phyloP scores from a whole-genome alignment of 2,888 invertebrate species.

The Ethmia dodecea region DNA sequence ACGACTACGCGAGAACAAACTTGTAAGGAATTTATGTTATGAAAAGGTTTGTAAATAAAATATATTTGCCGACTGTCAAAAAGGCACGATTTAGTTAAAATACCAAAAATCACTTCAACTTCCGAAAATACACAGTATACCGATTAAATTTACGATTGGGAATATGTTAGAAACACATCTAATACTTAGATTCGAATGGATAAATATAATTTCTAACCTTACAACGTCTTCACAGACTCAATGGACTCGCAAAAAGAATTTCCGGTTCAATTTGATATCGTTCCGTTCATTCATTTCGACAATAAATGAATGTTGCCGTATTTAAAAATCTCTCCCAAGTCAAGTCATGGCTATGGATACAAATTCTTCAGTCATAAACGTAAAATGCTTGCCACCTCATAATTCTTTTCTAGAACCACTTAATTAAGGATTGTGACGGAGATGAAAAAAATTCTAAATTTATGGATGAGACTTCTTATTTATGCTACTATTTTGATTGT shows the following conservation, averaged over 20 bases:
- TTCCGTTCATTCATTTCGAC: constrained; percentile 18
- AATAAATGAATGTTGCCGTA: neutral
- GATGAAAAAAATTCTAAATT: too few relatives aligned
- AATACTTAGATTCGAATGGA: constrained; percentile 41
- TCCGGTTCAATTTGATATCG: constrained; percentile 26
- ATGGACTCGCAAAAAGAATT: constrained; percentile 54
- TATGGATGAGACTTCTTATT: too few relatives aligned
- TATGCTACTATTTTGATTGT: too few relatives aligned
- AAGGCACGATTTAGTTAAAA: too few relatives aligned
- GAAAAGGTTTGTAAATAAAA: constrained; percentile 13
- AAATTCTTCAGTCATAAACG: too few relatives aligned
- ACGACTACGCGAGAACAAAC: too few relatives aligned
- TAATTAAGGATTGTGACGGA: too few relatives aligned
- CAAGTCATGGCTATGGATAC: too few relatives aligned
- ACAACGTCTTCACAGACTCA: constrained; percentile 60
- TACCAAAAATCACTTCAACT: constrained; percentile 1
- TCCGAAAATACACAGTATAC: neutral
- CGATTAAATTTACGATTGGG: neutral
- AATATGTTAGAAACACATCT: constrained; percentile 1
- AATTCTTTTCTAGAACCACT: too few relatives aligned
- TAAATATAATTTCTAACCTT: constrained; percentile 62
- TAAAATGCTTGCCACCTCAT: too few relatives aligned
- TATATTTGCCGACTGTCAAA: constrained; percentile 3
- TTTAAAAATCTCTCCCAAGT: neutral
- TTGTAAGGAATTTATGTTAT: too few relatives aligned